Evolutionary conservation across 2,113 vertebrate species (phyloP).

Genomic region (Microcebus ravelobensis): DNA sequence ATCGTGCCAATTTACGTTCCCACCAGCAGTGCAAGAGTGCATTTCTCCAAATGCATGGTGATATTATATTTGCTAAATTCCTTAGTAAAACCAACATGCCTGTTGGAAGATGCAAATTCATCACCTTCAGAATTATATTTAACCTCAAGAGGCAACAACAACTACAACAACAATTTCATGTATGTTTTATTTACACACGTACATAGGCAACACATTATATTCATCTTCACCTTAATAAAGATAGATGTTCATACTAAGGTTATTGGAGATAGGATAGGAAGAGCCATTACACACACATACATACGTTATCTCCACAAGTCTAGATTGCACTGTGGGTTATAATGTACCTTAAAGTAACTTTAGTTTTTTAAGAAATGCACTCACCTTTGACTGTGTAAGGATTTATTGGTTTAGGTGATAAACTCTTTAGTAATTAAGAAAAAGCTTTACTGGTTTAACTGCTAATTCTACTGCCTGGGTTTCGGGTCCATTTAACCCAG

Average conservation of each 20-base stretch:
- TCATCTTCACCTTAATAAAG: neutral
- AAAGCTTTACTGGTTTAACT: neutral
- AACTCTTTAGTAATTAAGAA: conserved; percentile 1
- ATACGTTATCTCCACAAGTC: neutral
- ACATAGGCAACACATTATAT: neutral
- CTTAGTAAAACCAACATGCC: neutral
- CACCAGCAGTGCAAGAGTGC: too few relatives aligned
- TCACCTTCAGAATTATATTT: conserved; percentile 5
- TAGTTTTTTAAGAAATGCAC: neutral
- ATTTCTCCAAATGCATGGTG: too few relatives aligned
- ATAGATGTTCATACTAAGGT: neutral
- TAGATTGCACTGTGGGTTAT: neutral
- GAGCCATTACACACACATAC: neutral
- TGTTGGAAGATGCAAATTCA: neutral
- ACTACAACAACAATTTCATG: neutral
- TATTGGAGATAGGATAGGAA: neutral
- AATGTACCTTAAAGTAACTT: neutral
- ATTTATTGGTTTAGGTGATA: conserved; percentile 54
- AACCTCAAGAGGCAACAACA: neutral
- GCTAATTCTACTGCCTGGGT: neutral
- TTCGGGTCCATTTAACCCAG: neutral
- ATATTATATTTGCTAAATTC: too few relatives aligned
- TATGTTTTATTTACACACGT: neutral
- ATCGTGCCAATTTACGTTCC: too few relatives aligned
- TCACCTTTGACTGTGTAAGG: neutral